Percentiles rank a stretch among this genome's conserved stretches.
phyloP scores from a whole-genome alignment of 2,113 vertebrate species.

The Genyomyrus donnyi region DNA sequence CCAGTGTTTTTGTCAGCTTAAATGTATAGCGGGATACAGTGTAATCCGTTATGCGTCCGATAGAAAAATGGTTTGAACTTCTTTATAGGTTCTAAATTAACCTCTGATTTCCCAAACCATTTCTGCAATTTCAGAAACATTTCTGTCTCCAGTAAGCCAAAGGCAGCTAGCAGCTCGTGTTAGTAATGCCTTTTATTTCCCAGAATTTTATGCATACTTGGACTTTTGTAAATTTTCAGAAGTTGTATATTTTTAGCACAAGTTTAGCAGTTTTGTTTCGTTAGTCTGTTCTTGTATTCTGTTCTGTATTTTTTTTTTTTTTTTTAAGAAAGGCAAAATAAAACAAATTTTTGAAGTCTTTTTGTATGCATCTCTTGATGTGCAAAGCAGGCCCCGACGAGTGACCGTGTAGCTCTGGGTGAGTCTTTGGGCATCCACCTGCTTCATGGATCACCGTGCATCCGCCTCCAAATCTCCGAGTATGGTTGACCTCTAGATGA shows the following conservation, averaged over 20 bases:
- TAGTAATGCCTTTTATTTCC: conserved; percentile 36
- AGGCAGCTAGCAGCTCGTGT: conserved; percentile 28
- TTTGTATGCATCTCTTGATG: background rate
- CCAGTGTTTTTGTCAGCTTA: background rate
- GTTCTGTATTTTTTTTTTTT: background rate
- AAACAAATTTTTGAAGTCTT: conserved; percentile 4
- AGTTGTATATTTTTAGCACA: conserved; percentile 62
- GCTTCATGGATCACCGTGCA: background rate
- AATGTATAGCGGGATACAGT: background rate
- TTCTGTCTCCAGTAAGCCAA: background rate
- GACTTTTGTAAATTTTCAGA: conserved; percentile 61
- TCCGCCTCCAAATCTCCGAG: background rate
- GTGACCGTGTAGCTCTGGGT: background rate
- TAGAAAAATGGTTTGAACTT: background rate
- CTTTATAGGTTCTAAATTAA: background rate
- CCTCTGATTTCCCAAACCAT: background rate
- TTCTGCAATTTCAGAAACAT: background rate
- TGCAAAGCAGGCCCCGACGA: background rate
- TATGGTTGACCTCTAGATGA: background rate
- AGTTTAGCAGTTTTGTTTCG: conserved; percentile 39
- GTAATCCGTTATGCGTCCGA: background rate
- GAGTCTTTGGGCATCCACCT: background rate
- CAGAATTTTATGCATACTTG: conserved; percentile 45
- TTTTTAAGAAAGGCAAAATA: conserved; percentile 6
- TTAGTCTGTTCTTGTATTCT: conserved; percentile 51